These are phyloP conservation scores for Heliopora coerulea DNA, from an alignment of 92 coral and sea anemone species.

Conservation along the genomic window DNA sequence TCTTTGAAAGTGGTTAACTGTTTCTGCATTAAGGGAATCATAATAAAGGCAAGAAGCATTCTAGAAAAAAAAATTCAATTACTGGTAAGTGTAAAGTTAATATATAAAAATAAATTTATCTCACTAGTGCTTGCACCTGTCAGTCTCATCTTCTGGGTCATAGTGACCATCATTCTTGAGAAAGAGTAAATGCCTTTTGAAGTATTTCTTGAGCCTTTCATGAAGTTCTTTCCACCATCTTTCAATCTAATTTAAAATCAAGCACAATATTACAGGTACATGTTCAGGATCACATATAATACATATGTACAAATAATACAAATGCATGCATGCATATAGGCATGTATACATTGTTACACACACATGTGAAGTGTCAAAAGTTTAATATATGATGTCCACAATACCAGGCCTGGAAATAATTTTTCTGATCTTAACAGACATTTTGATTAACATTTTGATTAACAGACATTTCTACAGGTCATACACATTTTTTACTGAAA, in stretches of 20 bases:
- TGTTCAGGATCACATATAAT: background rate
- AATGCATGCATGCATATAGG: background rate
- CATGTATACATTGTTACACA: no score
- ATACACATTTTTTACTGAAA: no score
- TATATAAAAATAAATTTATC: background rate
- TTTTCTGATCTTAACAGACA: no score
- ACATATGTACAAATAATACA: background rate
- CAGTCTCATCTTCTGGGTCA: slow-evolving; percentile 18
- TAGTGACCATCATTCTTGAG: slow-evolving; percentile 14
- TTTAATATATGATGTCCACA: no score
- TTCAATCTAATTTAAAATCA: slow-evolving; percentile 14
- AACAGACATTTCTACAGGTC: no score
- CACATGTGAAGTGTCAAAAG: no score
- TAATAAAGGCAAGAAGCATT: slow-evolving; percentile 15
- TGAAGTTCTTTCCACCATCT: slow-evolving; percentile 33
- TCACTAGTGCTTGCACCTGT: slow-evolving; percentile 16
- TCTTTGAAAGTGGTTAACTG: slow-evolving; percentile 9
- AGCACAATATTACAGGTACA: background rate
- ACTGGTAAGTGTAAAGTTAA: background rate
- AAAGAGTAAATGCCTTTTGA: background rate
- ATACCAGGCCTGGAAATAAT: no score
- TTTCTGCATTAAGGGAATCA: slow-evolving; percentile 31
- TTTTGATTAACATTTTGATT: no score
- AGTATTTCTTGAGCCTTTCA: slow-evolving; percentile 23
- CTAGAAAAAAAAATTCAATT: slow-evolving; percentile 6